Conservation (phyloP, 2,888 invertebrate species). For the Theretra japonica region DNA sequence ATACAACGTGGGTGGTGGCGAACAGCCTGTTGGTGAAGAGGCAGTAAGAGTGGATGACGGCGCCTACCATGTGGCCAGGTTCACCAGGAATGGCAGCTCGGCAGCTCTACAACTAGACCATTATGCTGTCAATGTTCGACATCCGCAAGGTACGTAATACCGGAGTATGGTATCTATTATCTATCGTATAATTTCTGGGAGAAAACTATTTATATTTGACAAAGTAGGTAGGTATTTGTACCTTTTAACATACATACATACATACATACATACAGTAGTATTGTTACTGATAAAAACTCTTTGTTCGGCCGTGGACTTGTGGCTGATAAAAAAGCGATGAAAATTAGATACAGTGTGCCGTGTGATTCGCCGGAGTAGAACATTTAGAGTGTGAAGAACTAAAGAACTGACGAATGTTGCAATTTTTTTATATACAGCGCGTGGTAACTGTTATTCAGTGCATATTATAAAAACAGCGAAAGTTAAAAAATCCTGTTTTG, state of each 20-base stretch:
- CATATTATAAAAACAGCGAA: too few relatives aligned
- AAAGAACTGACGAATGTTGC: too few relatives aligned
- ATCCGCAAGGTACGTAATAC: conserved; percentile 89
- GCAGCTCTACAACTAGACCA: conserved; percentile 96
- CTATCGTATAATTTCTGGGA: background rate
- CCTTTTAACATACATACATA: too few relatives aligned
- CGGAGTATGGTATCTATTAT: background rate
- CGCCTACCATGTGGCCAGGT: conserved; percentile 96
- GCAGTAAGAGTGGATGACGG: conserved; percentile 97
- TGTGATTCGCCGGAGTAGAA: too few relatives aligned
- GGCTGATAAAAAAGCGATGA: background rate
- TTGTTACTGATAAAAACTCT: background rate
- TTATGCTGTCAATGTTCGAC: conserved; percentile 92
- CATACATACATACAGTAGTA: too few relatives aligned
- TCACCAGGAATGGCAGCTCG: conserved; percentile 94
- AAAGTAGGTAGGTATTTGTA: too few relatives aligned
- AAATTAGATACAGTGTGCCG: too few relatives aligned
- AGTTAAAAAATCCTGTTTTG: too few relatives aligned
- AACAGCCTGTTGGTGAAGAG: conserved; percentile 95
- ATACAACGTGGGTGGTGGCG: conserved; percentile 97
- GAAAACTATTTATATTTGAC: too few relatives aligned
- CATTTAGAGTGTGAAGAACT: too few relatives aligned
- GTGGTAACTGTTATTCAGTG: too few relatives aligned
- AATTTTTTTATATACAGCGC: too few relatives aligned
- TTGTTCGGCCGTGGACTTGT: background rate